Evolutionary conservation across 2,888 invertebrate genomes (phyloP).

Genomic region (Operophtera brumata): DNA sequence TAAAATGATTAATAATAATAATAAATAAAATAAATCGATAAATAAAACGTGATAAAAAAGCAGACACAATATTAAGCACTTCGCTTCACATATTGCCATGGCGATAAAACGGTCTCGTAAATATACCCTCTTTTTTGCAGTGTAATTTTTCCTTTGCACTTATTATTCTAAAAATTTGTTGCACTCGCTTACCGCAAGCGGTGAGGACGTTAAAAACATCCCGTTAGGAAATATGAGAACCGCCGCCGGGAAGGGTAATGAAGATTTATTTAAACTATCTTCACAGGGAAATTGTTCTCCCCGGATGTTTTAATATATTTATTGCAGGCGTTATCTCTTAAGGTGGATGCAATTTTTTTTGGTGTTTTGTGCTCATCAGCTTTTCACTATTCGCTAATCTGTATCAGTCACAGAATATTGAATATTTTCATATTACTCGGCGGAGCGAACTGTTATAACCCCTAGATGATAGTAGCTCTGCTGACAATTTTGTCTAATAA

Average conservation of each 20-base stretch:
- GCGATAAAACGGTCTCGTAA: conserved; percentile 36
- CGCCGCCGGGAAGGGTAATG: conserved; percentile 60
- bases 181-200: conserved; percentile 65
- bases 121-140: conserved; percentile 46
- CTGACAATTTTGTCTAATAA: too few relatives aligned
- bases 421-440: too few relatives aligned
- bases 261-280: conserved; percentile 70
- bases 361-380: too few relatives aligned
- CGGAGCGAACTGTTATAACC: too few relatives aligned
- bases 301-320: conserved; percentile 29
- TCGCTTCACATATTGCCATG: conserved; percentile 3
- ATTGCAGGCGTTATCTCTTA: conserved; percentile 10
- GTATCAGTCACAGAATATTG: too few relatives aligned
- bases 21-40: too few relatives aligned
- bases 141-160: conserved; percentile 44
- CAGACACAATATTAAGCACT: not conserved
- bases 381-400: too few relatives aligned
- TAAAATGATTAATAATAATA: too few relatives aligned
- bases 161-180: conserved; percentile 63
- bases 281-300: conserved; percentile 49
- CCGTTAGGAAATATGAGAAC: conserved; percentile 66
- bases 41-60: too few relatives aligned
- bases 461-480: too few relatives aligned
- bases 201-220: conserved; percentile 65
- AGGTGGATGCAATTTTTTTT: too few relatives aligned